Evolutionary conservation across 2,113 vertebrate species (phyloP).

Genomic region (Sclerurus mexicanus): DNA sequence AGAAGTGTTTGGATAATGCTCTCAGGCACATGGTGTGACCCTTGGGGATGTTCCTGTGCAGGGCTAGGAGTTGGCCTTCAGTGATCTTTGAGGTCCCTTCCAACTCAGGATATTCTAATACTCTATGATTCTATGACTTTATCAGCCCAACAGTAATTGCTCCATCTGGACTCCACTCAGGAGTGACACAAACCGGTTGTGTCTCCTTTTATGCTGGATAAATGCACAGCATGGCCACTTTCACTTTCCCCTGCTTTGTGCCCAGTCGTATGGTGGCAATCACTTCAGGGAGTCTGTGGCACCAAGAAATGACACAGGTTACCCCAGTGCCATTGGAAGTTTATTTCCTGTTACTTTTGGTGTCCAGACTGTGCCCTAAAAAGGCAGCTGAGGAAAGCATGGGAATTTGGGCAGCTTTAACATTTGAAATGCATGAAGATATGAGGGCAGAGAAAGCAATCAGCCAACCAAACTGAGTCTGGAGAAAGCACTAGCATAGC

Average conservation of each 20-base stretch:
- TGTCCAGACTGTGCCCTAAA: not conserved
- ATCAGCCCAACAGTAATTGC: not conserved
- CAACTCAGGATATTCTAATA: not conserved
- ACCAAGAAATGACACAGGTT: not conserved
- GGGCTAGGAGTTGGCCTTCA: not conserved
- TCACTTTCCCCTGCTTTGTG: not conserved
- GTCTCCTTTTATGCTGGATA: not conserved
- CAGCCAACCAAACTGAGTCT: not conserved
- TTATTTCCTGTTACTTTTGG: not conserved
- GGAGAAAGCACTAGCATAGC: not conserved
- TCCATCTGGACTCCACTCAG: not conserved
- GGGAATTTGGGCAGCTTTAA: not conserved
- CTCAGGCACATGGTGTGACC: not conserved
- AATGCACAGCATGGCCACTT: not conserved
- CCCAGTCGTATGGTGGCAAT: not conserved
- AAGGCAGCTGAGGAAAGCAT: not conserved
- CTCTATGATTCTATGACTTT: not conserved
- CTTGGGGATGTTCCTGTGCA: not conserved
- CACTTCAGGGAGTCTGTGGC: not conserved
- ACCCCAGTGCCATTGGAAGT: not conserved
- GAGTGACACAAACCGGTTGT: not conserved
- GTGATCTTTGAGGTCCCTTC: not conserved
- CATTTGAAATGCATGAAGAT: not conserved
- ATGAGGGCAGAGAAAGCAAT: not conserved
- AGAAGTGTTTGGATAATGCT: not conserved